phyloP scores from a whole-genome alignment of 2,797 vertebrate genomes.

The Anniella stebbinsi region DNA sequence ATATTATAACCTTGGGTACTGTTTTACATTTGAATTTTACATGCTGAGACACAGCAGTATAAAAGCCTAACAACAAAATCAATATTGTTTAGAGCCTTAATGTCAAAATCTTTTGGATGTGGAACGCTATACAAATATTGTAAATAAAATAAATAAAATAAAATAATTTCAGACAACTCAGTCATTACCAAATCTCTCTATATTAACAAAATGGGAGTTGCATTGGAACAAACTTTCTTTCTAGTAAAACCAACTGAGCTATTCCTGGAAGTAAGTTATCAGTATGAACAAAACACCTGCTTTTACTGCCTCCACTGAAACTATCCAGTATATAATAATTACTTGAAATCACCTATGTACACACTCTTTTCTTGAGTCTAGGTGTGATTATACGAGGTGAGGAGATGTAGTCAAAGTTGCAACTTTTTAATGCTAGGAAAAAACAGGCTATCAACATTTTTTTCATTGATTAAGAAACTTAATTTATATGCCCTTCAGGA shows the following conservation, averaged over 20 bases:
- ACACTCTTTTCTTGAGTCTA: not conserved
- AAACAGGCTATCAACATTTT: not conserved
- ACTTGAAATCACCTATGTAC: slow-evolving; percentile 24
- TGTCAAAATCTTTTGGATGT: too few species aligned
- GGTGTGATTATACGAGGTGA: not conserved
- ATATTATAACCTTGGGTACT: not conserved
- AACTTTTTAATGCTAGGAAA: slow-evolving; percentile 5
- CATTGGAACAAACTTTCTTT: slow-evolving; percentile 24
- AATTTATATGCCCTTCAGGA: not conserved
- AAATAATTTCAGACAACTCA: slow-evolving; percentile 28
- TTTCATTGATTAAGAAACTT: not conserved
- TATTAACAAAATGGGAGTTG: rapidly evolving
- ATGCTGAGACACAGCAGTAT: not conserved
- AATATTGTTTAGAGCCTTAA: slow-evolving; percentile 25
- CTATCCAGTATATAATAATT: not conserved
- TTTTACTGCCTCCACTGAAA: not conserved
- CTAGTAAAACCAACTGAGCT: slow-evolving; percentile 60
- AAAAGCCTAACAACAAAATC: not conserved
- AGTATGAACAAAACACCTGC: slow-evolving; percentile 34
- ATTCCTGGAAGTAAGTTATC: slow-evolving; percentile 56
- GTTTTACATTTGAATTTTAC: not conserved
- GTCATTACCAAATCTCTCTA: not conserved
- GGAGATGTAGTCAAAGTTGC: not conserved
- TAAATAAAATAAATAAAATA: too few species aligned
- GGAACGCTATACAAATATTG: too few species aligned